phyloP scores from a whole-genome alignment of 2,113 vertebrate genomes.

The Tiliqua scincoides region DNA sequence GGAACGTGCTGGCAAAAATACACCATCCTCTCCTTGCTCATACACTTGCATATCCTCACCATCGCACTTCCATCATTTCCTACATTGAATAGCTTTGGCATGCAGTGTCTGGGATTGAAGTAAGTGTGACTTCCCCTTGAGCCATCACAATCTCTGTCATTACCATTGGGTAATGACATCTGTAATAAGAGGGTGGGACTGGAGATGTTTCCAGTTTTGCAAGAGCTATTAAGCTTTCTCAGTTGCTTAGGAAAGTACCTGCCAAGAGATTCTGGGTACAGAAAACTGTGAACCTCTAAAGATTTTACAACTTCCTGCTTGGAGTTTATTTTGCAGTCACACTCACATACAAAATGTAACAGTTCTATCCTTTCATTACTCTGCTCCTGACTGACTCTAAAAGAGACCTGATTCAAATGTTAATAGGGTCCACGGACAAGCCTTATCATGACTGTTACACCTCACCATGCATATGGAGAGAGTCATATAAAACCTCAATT shows the following conservation, averaged over 20 bases:
- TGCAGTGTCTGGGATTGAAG: not conserved
- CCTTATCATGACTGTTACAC: not conserved
- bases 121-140: not conserved
- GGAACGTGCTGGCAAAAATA: not conserved
- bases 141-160: not conserved
- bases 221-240: rapidly evolving
- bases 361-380: not conserved
- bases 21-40: not conserved
- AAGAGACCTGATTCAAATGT: not conserved
- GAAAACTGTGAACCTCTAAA: not conserved
- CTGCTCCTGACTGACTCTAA: not conserved
- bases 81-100: not conserved
- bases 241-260: rapidly evolving
- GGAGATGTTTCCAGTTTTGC: not conserved
- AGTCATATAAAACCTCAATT: not conserved
- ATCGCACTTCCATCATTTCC: not conserved
- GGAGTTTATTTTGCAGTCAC: not conserved
- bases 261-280: not conserved
- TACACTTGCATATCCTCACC: not conserved
- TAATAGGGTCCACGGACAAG: not conserved
- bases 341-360: not conserved
- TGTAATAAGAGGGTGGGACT: not conserved
- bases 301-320: not conserved
- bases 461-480: not conserved
- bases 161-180: not conserved